These are phyloP conservation scores for Calyptommatus sinebrachiatus DNA, from an alignment of 2,113 vertebrate genomes.

Conservation along the genomic window DNA sequence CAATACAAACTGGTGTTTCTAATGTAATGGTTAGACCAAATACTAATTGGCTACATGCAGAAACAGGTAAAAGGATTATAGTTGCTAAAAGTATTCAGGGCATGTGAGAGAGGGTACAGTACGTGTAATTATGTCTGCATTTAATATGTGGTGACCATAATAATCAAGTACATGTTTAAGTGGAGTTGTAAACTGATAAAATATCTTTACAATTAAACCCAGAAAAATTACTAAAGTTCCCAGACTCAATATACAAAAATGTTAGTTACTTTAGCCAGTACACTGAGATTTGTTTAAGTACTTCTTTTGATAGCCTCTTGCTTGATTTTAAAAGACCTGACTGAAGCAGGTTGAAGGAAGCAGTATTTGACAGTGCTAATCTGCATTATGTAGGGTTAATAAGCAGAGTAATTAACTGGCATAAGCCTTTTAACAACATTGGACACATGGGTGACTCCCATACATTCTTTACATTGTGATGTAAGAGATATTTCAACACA, in stretches of 20 bases:
- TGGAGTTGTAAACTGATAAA: background rate
- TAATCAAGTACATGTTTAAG: background rate
- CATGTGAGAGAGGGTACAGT: background rate
- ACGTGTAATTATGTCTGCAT: background rate
- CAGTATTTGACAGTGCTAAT: constrained; percentile 56
- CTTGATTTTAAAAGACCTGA: background rate
- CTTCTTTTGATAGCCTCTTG: background rate
- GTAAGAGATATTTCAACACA: background rate
- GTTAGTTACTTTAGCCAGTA: background rate
- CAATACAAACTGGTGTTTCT: background rate
- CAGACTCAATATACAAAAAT: background rate
- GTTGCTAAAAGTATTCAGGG: background rate
- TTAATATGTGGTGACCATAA: background rate
- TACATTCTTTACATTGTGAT: background rate
- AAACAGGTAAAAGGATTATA: background rate
- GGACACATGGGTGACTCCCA: constrained; percentile 37
- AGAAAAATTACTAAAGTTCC: background rate
- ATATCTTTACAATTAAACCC: background rate
- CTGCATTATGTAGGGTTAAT: constrained; percentile 62
- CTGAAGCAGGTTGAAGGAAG: background rate
- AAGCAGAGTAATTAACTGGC: constrained; percentile 58
- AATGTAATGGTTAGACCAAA: background rate
- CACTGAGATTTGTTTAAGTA: accelerated
- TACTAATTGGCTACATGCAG: background rate
- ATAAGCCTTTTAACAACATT: constrained; percentile 63